These are phyloP conservation scores for Rhagologus leucostigma DNA, from an alignment of 2,113 vertebrate genomes.

Conservation along the genomic window DNA sequence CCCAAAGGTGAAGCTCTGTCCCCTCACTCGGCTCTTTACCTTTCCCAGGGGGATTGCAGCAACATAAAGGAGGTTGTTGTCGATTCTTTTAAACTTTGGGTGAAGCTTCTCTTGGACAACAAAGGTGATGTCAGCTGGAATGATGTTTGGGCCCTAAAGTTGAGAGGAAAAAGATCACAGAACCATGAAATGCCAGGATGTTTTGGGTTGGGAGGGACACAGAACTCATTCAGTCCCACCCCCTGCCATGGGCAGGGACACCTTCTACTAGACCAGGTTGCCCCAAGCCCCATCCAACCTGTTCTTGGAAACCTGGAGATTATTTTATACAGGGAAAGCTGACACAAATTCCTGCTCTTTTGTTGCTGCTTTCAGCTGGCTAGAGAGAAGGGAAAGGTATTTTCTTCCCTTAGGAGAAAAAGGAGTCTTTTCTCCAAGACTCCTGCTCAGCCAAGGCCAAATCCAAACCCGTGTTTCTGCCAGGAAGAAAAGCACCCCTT, in stretches of 20 bases:
- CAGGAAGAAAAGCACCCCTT: not conserved
- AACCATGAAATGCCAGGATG: not conserved
- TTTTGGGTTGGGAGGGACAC: not conserved
- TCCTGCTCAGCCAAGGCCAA: not conserved
- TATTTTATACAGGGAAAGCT: not conserved
- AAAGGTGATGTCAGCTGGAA: conserved; percentile 91
- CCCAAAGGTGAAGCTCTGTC: accelerated
- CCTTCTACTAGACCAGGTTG: not conserved
- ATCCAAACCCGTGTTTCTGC: not conserved
- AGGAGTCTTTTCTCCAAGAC: not conserved
- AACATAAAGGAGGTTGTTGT: conserved; percentile 77
- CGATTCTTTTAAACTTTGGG: conserved; percentile 73
- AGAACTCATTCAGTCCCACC: not conserved
- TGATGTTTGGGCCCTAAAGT: conserved; percentile 85
- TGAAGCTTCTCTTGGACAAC: conserved; percentile 87
- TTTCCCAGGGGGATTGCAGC: conserved; percentile 77
- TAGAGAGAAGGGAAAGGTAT: not conserved
- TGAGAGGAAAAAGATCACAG: not conserved
- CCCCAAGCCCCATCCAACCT: not conserved
- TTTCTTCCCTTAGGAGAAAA: not conserved
- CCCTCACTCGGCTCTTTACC: conserved; percentile 61
- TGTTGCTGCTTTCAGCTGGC: not conserved
- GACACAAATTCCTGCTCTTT: no score
- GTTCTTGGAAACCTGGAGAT: not conserved
- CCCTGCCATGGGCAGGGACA: not conserved